Conservation (phyloP, 64 coral and sea anemone species). For the Hydrozoanthus tunicans region DNA sequence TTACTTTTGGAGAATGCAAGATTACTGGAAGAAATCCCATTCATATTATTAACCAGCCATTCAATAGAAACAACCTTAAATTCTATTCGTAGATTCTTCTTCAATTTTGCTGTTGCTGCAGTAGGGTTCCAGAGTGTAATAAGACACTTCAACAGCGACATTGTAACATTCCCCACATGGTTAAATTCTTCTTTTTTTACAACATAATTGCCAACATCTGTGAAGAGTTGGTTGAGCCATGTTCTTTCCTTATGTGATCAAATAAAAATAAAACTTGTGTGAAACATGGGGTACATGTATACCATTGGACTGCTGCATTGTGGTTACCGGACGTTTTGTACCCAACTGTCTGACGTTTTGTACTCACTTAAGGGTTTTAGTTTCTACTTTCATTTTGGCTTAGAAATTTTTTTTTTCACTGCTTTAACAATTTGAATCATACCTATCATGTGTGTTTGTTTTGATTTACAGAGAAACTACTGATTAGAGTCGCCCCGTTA, state of each 20-base stretch:
- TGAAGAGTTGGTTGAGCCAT: slow-evolving; percentile 28
- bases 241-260: slow-evolving; percentile 24
- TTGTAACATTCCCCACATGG: background rate
- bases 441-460: too few species aligned
- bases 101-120: background rate
- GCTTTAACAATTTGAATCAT: too few species aligned
- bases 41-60: slow-evolving; percentile 27
- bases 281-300: background rate
- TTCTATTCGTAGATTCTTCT: background rate
- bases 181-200: background rate
- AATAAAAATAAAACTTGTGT: background rate
- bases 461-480: too few species aligned
- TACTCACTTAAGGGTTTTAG: too few species aligned
- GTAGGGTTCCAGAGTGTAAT: slow-evolving; percentile 1
- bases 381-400: too few species aligned
- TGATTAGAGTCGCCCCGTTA: too few species aligned
- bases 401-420: too few species aligned
- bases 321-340: too few species aligned
- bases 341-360: too few species aligned
- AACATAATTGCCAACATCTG: slow-evolving; percentile 1
- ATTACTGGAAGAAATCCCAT: slow-evolving; percentile 22
- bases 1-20: background rate
- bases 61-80: slow-evolving; percentile 38
- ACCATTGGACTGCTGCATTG: background rate
- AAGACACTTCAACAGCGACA: background rate